A percentile compares a stretch with the other conserved stretches of the same genome.
These are phyloP conservation scores for Cyclura pinguis DNA, from an alignment of 2,797 vertebrate species.

Conservation along the genomic window DNA sequence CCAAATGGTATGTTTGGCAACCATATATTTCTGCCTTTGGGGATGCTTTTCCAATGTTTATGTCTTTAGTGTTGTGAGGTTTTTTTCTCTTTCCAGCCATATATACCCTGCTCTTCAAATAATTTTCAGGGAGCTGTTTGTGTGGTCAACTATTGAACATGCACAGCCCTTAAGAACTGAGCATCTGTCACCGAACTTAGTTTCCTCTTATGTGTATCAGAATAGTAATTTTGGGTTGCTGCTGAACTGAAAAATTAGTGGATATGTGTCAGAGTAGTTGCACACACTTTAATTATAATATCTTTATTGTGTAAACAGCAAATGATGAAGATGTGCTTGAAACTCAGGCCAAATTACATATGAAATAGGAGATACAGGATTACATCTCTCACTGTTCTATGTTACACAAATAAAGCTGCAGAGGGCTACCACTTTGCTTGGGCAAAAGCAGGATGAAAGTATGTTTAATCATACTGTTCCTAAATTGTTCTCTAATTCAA, in stretches of 20 bases:
- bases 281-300: neutral
- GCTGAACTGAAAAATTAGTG: neutral
- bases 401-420: neutral
- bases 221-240: neutral
- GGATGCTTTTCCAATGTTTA: neutral
- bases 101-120: neutral
- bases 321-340: neutral
- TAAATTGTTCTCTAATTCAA: neutral
- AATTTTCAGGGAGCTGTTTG: neutral
- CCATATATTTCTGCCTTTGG: neutral
- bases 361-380: neutral
- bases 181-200: neutral
- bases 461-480: neutral
- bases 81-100: neutral
- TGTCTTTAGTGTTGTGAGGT: neutral
- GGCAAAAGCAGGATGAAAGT: neutral
- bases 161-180: neutral
- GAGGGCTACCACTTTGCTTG: neutral
- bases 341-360: neutral
- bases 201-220: neutral
- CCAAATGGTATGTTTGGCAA: slow-evolving; percentile 86
- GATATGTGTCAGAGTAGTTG: neutral
- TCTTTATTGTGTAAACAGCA: neutral
- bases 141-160: neutral
- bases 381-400: neutral